Percentiles rank a stretch among this genome's conserved stretches.
Evolutionary conservation across 2,113 vertebrate genomes (phyloP).

Genomic region (Dromiciops gliroides): DNA sequence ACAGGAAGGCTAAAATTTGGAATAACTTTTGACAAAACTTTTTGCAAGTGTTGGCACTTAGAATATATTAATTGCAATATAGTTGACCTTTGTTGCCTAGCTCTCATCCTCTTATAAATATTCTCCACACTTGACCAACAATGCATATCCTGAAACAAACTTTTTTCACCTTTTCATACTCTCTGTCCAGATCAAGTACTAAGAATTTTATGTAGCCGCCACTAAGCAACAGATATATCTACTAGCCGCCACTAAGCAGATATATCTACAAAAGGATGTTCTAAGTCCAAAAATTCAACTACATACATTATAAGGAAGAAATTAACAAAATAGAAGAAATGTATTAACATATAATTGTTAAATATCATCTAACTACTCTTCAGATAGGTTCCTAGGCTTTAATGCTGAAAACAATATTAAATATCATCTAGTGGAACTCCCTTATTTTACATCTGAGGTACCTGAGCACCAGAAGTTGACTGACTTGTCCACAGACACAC

Average conservation of each 20-base stretch:
- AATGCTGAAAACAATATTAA: background rate
- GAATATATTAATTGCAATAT: background rate
- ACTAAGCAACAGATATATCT: too few species aligned
- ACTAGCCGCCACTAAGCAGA: too few species aligned
- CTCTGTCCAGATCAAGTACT: background rate
- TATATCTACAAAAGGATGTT: background rate
- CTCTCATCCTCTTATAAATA: background rate
- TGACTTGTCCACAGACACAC: background rate
- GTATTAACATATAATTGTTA: too few species aligned
- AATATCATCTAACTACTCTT: too few species aligned
- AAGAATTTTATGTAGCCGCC: background rate
- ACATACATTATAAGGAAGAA: background rate
- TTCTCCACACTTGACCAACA: background rate
- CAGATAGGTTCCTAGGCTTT: background rate
- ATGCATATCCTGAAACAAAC: background rate
- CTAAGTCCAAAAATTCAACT: background rate
- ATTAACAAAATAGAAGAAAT: background rate
- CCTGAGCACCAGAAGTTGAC: background rate
- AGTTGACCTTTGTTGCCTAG: background rate
- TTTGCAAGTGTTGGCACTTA: background rate
- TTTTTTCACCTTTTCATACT: background rate
- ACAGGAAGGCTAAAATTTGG: background rate
- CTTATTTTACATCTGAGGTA: background rate
- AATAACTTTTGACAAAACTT: background rate
- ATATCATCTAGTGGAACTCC: background rate